Base-by-base conservation (phyloP, 2,888 invertebrate genomes). In the Caenorhabditis becei region DNA sequence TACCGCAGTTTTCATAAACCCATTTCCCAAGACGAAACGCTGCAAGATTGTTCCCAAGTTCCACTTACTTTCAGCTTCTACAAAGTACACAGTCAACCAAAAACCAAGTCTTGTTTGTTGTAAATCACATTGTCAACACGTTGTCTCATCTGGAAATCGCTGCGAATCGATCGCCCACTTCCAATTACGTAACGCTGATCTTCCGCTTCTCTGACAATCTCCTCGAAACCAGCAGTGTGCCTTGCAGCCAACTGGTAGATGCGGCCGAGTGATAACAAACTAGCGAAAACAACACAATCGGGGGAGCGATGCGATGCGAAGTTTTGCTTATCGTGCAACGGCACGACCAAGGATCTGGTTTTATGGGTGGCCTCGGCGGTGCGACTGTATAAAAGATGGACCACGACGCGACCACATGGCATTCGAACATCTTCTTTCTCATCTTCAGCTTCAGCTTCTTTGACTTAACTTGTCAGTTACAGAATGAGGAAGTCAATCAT, bases 401-500 rank as follows among this genome's bases (percentile, higher is more conserved):
- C 72, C 72, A 72, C 63, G 63, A 53, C 44, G 56, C 56, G 28
- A 24, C 44, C 72, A 72, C 72, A 72, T 72, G 72, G 72, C 72
- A 72, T 54, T 23, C 23, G 20, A 4, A 23, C 16, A 53, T 53
- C 23, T 49, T 23, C 49, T 49, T 20, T 49, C 32, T 7, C 10
- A 4, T 32, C 32, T 53, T 53, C 70, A 53, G 26, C 61, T 71
- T 49, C 18, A 20, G 8, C 44, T 71, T 54, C 47, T 18, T 69
- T 62, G 16, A 41, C n/a, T 32, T 44, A 11, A 24, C 11, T 41
- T 26, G 28, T 32, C 14, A 10, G 2, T 41, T 41, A 10, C 41
- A 41, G 41, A 41, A 80, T 80, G 80, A 69, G 75, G 41, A 75
- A 69, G 53, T 61, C 70, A 7, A 59, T 77, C 47, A 44, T 80